A percentile compares a stretch with the other conserved stretches of the same genome.
Conservation (phyloP, 2,888 invertebrate genomes). For the Nasonia oneida region DNA sequence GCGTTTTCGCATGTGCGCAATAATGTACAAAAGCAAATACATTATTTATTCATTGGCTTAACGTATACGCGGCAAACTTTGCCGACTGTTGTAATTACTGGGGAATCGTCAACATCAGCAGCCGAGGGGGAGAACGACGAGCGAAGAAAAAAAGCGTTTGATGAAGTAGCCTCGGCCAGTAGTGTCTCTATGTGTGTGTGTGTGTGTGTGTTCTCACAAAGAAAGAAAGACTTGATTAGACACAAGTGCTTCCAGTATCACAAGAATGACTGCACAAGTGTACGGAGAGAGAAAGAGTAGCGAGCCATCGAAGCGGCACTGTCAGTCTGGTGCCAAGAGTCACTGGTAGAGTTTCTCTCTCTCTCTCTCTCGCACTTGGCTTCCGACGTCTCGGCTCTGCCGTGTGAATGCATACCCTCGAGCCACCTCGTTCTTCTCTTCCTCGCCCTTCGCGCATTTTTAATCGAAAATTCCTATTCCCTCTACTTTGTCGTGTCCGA, state of each 20-base stretch:
- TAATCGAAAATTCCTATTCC: slow-evolving; percentile 2
- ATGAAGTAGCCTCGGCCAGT: slow-evolving; percentile 26
- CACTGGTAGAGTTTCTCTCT: slow-evolving; percentile 38
- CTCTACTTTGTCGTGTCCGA: background rate
- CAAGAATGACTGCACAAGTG: slow-evolving; percentile 27
- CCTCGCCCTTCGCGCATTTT: slow-evolving; percentile 22
- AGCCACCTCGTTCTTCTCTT: background rate
- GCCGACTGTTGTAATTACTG: background rate
- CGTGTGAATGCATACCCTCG: background rate
- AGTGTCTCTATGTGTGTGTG: too few relatives aligned
- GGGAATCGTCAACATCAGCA: background rate
- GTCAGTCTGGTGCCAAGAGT: slow-evolving; percentile 48
- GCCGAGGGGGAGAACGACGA: background rate
- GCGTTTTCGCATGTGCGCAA: background rate
- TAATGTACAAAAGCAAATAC: background rate
- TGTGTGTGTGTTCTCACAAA: background rate
- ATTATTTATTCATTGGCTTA: background rate
- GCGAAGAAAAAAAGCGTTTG: slow-evolving; percentile 23
- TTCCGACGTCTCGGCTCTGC: background rate
- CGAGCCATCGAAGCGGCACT: background rate
- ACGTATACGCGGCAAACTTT: background rate
- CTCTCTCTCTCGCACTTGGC: slow-evolving; percentile 7
- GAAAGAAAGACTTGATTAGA: slow-evolving; percentile 31
- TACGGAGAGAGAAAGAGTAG: background rate
- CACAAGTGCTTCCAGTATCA: slow-evolving; percentile 27